Conservation (phyloP, 2,797 vertebrate species). For the Pogoniulus pusillus region DNA sequence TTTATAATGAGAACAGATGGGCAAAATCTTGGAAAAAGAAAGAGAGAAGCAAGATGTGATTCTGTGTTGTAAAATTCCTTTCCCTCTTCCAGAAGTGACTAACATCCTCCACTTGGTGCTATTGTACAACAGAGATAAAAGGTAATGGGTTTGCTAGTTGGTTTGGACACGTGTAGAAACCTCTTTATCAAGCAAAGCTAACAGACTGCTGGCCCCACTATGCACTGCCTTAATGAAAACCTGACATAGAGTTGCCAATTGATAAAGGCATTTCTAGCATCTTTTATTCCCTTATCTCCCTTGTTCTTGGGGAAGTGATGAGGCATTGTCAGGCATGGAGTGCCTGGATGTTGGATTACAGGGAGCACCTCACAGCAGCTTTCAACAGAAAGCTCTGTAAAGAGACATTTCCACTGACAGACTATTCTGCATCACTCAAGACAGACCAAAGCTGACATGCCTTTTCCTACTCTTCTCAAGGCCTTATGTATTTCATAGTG, state of each 20-base stretch:
- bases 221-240: conserved; percentile 67
- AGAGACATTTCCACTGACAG: not conserved
- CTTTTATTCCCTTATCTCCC: conserved; percentile 62
- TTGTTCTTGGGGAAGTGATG: conserved; percentile 44
- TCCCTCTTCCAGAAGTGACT: conserved; percentile 43
- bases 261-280: conserved; percentile 56
- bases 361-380: not conserved
- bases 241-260: conserved; percentile 24
- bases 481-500: not conserved
- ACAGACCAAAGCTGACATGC: not conserved
- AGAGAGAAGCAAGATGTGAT: conserved; percentile 25
- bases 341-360: not conserved
- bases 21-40: conserved; percentile 43
- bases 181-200: conserved; percentile 64
- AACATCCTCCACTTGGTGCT: conserved; percentile 52
- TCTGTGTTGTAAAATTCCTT: conserved; percentile 47
- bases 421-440: not conserved
- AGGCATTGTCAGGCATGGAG: not conserved
- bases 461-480: not conserved
- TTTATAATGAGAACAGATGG: conserved; percentile 27
- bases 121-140: conserved; percentile 62
- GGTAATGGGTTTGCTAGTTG: conserved; percentile 54
- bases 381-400: not conserved
- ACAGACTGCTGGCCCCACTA: conserved; percentile 16
- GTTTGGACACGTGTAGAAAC: conserved; percentile 24